Conservation (phyloP, 64 coral and sea anemone genomes). For the Trachythela sp. region DNA sequence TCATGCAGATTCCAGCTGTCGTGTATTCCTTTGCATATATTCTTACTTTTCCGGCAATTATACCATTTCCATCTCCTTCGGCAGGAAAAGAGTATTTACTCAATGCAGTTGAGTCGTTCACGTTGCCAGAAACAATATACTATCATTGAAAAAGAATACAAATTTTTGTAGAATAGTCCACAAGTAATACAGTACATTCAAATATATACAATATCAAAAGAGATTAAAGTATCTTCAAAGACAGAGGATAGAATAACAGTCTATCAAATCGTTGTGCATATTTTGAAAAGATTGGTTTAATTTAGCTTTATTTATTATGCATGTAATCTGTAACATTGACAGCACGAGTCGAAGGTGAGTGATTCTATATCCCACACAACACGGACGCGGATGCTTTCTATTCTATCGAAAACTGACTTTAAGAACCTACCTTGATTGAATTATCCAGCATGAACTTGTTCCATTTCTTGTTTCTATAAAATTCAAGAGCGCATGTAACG, state of each 20-base stretch:
- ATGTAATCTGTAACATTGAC: neutral
- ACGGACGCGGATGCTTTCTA: no score
- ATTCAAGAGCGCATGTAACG: neutral
- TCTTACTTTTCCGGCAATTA: neutral
- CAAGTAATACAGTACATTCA: no score
- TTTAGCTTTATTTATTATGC: no score
- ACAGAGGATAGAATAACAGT: no score
- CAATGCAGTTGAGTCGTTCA: neutral
- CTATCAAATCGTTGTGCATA: no score
- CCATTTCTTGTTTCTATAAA: neutral
- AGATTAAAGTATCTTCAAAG: no score
- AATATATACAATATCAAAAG: no score
- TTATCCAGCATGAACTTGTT: neutral
- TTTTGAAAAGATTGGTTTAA: no score
- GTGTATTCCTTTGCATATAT: neutral
- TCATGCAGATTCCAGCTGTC: neutral
- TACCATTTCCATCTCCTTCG: neutral
- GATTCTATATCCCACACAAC: neutral
- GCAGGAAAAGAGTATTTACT: neutral
- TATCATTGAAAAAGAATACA: neutral
- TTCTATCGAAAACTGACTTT: neutral
- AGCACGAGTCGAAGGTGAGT: neutral
- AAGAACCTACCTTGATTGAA: neutral
- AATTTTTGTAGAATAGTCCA: neutral
- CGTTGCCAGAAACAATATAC: neutral